A percentile compares a stretch with the other conserved stretches of the same genome.
Conservation (phyloP, 2,113 vertebrate genomes). For the Amphilophus citrinellus region DNA sequence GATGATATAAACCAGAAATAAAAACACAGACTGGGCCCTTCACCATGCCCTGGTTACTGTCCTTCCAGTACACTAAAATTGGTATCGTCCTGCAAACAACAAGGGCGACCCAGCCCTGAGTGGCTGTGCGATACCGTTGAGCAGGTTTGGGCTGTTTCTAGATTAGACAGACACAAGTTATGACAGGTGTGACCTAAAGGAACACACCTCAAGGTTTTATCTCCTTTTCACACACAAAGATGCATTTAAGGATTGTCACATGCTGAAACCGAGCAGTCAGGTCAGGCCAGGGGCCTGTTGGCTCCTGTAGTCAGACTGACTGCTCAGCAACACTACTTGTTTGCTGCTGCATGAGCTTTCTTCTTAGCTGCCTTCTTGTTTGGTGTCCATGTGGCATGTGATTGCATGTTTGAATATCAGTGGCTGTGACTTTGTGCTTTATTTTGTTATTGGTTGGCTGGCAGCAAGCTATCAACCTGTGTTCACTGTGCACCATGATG, state of each 20-base stretch:
- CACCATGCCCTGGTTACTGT: neutral
- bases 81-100: constrained; percentile 14
- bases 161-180: neutral
- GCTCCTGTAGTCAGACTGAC: constrained; percentile 15
- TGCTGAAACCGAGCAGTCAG: constrained; percentile 18
- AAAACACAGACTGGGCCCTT: neutral
- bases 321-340: neutral
- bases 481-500: too few species aligned
- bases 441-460: constrained; percentile 4
- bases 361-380: neutral
- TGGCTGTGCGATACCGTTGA: constrained; percentile 55
- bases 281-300: neutral
- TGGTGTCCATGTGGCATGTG: neutral
- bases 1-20: neutral
- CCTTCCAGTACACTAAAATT: neutral
- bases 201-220: constrained; percentile 44
- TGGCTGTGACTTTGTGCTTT: neutral
- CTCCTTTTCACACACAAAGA: neutral
- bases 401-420: neutral
- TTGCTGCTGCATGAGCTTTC: constrained; percentile 8
- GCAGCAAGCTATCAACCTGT: neutral
- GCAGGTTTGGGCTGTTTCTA: constrained; percentile 74
- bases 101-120: constrained; percentile 36
- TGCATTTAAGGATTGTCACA: neutral
- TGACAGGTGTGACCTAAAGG: constrained; percentile 10